A percentile compares a stretch with the other conserved stretches of the same genome.
Conservation (phyloP, 2,888 invertebrate genomes). For the Sminthurides aquaticus region DNA sequence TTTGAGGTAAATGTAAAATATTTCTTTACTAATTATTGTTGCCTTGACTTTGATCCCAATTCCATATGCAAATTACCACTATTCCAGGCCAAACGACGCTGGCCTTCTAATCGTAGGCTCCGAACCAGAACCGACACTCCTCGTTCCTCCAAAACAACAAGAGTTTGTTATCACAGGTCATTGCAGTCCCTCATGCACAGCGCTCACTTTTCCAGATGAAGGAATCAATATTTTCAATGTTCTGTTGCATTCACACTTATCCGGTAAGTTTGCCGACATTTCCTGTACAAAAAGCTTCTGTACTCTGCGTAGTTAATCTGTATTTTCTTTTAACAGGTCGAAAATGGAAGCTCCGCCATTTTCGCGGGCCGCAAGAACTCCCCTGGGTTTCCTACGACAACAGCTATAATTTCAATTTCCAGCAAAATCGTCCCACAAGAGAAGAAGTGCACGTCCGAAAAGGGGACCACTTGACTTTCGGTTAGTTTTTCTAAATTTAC, state of each 20-base stretch:
- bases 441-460: constrained; percentile 4
- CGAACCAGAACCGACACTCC: constrained; percentile 65
- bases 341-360: constrained; percentile 17
- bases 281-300: neutral
- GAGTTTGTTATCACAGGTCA: constrained; percentile 73
- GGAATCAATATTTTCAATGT: constrained; percentile 77
- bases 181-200: constrained; percentile 70
- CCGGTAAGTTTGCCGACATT: constrained; percentile 45
- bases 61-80: too few species aligned
- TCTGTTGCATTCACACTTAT: constrained; percentile 66
- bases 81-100: constrained; percentile 61
- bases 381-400: constrained; percentile 15
- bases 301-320: neutral
- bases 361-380: constrained; percentile 16
- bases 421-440: constrained; percentile 9
- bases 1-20: neutral
- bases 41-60: too few species aligned
- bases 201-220: constrained; percentile 1
- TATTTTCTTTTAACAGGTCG: neutral
- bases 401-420: constrained; percentile 22
- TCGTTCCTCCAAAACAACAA: constrained; percentile 72
- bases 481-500: constrained; percentile 1
- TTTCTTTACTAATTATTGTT: too few species aligned
- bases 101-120: constrained; percentile 72
- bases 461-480: constrained; percentile 20